Base-by-base conservation (phyloP, 2,113 vertebrate species). In the Otis tarda region DNA sequence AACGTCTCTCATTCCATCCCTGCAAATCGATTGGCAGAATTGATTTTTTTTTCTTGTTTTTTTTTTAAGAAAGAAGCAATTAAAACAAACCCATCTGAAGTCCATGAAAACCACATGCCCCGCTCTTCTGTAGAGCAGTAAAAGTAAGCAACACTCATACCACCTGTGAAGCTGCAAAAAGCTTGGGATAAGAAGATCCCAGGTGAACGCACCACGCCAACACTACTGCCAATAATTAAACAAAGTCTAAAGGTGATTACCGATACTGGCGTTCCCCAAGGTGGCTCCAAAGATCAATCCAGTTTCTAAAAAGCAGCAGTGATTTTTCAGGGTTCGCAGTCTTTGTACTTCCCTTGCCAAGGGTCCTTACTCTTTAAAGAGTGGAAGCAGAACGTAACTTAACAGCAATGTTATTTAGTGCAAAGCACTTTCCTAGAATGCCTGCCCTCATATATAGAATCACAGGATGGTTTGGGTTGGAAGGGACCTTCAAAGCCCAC, bases 111-210 rank as follows among this genome's bases (percentile, higher is more conserved):
- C 4, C 25, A 9, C 23, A 53, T 1, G 4, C 8, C 21, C 43
- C 64, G 8, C 35, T 73, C 33, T 45, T 8, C 28, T 21, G 5
- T 0, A 43, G 5, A 64, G 21, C 25, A 35, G 31, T 7, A 49
- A 22, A 47, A 71, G 18, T 2, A 17, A 80, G 20, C 22, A 61
- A 19, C 3, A 4, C 4, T 23, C 12, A 2, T 3, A 27, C 17
- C 4, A 19, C 17, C 12, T 9, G 16, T 4, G 14, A 55, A 71
- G 73, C 1, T 4, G 2, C 53, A 23, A 1, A 2, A 33, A 19
- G 12, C 8, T 4, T 12, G 45, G 41, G 5, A 10, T 35, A 74
- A 70, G 41, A 78, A 90, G 65, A 33, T 61, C 27, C 55, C 59
- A 61, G 82, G 47, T 31, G 59, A 75, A 41, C 0, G 24, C 0